Evolutionary conservation across 2,888 invertebrate genomes (phyloP).

Genomic region (Aspidiotus destructor): DNA sequence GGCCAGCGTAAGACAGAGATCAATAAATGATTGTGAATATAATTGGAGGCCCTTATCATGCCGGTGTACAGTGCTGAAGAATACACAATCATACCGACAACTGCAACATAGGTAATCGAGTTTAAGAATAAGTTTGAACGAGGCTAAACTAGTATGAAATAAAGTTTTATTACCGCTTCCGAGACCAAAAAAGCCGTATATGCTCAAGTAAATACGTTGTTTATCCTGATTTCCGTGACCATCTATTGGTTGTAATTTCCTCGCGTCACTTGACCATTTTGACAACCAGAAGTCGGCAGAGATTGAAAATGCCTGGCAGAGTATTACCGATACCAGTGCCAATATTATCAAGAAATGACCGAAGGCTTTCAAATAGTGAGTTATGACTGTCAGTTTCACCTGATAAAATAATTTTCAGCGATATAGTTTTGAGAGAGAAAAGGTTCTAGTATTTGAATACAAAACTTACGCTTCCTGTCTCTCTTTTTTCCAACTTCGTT

Average conservation of each 20-base stretch:
- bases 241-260: too few species aligned
- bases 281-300: constrained; percentile 81
- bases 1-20: constrained; percentile 48
- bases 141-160: too few species aligned
- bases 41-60: constrained; percentile 32
- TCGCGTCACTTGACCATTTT: constrained; percentile 64
- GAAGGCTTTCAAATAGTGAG: constrained; percentile 76
- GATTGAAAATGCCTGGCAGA: constrained; percentile 75
- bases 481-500: constrained; percentile 81
- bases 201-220: constrained; percentile 56
- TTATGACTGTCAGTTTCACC: constrained; percentile 81
- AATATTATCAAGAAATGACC: constrained; percentile 62
- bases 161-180: constrained; percentile 56
- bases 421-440: too few species aligned
- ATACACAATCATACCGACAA: too few species aligned
- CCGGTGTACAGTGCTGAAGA: too few species aligned
- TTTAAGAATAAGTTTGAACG: too few species aligned
- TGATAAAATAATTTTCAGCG: constrained; percentile 42
- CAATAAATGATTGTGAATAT: constrained; percentile 34
- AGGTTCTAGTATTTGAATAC: too few species aligned
- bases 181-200: constrained; percentile 79
- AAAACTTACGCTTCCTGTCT: constrained; percentile 77
- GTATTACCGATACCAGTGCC: constrained; percentile 67
- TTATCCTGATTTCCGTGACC: too few species aligned
- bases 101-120: too few species aligned